Base-by-base conservation (phyloP, 2,797 vertebrate species). In the Pampus argenteus region DNA sequence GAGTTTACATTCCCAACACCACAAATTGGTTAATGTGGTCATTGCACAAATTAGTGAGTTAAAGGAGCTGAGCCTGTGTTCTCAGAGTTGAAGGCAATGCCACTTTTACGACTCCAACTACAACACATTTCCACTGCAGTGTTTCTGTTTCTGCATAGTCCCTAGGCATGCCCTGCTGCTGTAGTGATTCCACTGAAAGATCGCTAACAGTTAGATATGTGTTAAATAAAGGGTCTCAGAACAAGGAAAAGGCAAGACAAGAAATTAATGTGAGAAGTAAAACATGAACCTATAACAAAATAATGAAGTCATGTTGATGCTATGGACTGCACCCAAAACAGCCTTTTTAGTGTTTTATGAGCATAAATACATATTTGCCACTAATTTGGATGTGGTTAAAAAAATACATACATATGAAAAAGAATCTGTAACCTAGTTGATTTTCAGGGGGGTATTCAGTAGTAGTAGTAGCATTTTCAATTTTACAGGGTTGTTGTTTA, bases 131-230 rank as follows among this genome's bases (percentile, higher is more conserved):
- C 28, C 1, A 29, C 8, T 29, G 28, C 28, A 29, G 28, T 29
- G 28, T 29, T 29, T 29, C 28, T 29, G 8, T 29, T 29, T 29
- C 28, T 6, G 8, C 28, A 29, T 7, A 29, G 28, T 29, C 8
- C 31, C 18, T 15, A 36, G 25, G 7, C 11, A 57, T 38, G 34
- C 23, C 7, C 3, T 38, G 61, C 56, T 71, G 69, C 34, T 60
- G 52, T 81, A 85, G 81, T 74, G 83, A 90, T 75, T 84, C 26
- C 48, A 66, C 68, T 57, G 45, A 85, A 82, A 71, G 58, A 51
- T 69, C 36, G 31, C 25, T 14, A 45, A 49, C 45, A 65, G 56
- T 45, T 58, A 70, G 60, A 71, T 17, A 47, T 49, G 66, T 68
- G 44, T 55, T 45, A 44, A 48, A 70, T 57, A 55, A 73, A 60